phyloP scores from a whole-genome alignment of 1,140 invertebrate species.

The Harlomillsia oculata region DNA sequence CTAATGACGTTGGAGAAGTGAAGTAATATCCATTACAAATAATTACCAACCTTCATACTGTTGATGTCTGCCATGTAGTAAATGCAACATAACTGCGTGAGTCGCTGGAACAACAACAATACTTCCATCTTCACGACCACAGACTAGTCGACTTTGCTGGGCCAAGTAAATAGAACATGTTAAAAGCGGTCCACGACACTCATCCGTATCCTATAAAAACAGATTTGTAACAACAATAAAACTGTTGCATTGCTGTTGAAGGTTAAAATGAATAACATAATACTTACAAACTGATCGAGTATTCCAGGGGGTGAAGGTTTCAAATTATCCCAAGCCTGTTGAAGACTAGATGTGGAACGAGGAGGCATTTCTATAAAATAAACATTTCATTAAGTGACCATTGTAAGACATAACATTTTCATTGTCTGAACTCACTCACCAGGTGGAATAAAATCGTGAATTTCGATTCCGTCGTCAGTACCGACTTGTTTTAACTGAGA shows the following conservation, averaged over 20 bases:
- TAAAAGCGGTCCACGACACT: conserved; percentile 56
- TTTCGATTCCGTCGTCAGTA: conserved; percentile 8
- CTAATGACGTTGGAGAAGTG: no score
- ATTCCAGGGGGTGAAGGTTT: conserved; percentile 79
- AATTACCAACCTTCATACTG: conserved; percentile 61
- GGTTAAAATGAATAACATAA: not conserved
- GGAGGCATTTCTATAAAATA: conserved; percentile 50
- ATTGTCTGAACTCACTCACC: conserved; percentile 36
- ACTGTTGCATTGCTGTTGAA: not conserved
- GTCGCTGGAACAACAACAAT: conserved; percentile 96
- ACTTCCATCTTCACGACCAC: conserved; percentile 88
- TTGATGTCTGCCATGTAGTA: conserved; percentile 82
- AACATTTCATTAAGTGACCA: conserved; percentile 4
- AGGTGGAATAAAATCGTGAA: conserved; percentile 40
- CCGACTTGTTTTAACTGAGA: conserved; percentile 51
- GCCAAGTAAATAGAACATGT: conserved; percentile 88
- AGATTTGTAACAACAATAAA: not conserved
- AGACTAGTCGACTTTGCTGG: conserved; percentile 81
- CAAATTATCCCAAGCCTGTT: conserved; percentile 75
- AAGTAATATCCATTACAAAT: conserved; percentile 7
- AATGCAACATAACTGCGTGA: conserved; percentile 85
- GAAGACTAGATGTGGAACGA: conserved; percentile 64
- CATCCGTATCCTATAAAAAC: conserved; percentile 36
- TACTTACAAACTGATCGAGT: conserved; percentile 69
- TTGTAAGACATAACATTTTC: not conserved